Evolutionary conservation across 2,113 vertebrate species (phyloP).

Genomic region (Amphilophus citrinellus): DNA sequence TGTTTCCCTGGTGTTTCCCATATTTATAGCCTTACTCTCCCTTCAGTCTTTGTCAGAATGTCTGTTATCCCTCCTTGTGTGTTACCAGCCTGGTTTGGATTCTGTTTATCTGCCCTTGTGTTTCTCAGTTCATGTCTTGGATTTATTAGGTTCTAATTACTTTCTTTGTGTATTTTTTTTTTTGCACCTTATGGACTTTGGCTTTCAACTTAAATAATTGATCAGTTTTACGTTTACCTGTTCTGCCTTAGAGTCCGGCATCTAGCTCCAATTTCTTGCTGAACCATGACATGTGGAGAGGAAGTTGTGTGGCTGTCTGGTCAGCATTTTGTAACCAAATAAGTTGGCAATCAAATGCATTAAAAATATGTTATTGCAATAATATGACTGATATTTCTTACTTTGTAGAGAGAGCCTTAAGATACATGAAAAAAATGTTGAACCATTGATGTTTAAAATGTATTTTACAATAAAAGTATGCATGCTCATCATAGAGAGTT

Average conservation of each 20-base stretch:
- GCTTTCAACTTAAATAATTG: neutral
- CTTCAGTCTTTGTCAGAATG: neutral
- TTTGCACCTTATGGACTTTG: neutral
- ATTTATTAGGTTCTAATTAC: neutral
- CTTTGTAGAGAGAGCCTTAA: neutral
- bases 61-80: neutral
- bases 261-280: neutral
- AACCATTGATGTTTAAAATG: neutral
- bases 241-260: neutral
- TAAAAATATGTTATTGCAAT: neutral
- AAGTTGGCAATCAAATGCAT: neutral
- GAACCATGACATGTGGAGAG: neutral
- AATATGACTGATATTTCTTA: neutral
- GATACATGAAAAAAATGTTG: neutral
- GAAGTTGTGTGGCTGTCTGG: neutral
- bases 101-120: neutral
- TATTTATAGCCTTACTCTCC: neutral
- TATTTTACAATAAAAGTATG: neutral
- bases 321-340: neutral
- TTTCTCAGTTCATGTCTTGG: neutral
- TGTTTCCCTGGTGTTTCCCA: neutral
- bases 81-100: neutral
- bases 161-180: neutral
- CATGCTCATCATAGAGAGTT: neutral
- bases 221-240: neutral